Conservation (phyloP, 2,888 invertebrate species). For the Lamellibrachia satsuma region DNA sequence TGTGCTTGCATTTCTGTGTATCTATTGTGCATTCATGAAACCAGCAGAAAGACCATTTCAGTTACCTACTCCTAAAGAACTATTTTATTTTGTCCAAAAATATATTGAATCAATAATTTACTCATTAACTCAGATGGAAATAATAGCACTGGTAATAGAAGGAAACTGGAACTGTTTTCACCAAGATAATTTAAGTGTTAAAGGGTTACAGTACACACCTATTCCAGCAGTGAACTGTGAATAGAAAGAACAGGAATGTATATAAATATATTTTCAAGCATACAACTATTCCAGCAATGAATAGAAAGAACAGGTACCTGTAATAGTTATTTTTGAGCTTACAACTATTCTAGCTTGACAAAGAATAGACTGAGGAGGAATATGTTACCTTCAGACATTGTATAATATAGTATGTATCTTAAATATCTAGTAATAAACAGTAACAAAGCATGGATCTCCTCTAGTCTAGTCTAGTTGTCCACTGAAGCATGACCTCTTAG, state of each 20-base stretch:
- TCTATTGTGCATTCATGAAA: not conserved
- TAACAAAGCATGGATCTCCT: not conserved
- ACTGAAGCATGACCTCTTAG: not conserved
- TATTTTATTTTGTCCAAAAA: not conserved
- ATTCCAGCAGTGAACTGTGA: not conserved
- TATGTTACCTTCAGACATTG: not conserved
- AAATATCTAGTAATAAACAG: not conserved
- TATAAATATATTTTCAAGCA: not conserved
- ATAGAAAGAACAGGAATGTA: not conserved
- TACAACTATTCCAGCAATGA: not conserved
- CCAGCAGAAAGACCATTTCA: not conserved
- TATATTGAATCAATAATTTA: not conserved
- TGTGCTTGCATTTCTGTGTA: not conserved
- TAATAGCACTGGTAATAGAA: not conserved
- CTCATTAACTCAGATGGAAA: not conserved
- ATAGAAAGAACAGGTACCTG: not conserved
- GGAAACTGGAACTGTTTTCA: not conserved
- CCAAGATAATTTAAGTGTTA: no score
- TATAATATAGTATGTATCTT: not conserved
- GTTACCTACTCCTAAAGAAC: not conserved
- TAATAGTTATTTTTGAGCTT: not conserved
- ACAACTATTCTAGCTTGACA: not conserved
- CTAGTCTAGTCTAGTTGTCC: not conserved
- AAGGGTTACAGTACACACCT: no score
- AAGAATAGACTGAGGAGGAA: not conserved